A percentile compares a stretch with the other conserved stretches of the same genome.
phyloP scores from a whole-genome alignment of 2,888 invertebrate genomes.

The Amphipoea lucens region DNA sequence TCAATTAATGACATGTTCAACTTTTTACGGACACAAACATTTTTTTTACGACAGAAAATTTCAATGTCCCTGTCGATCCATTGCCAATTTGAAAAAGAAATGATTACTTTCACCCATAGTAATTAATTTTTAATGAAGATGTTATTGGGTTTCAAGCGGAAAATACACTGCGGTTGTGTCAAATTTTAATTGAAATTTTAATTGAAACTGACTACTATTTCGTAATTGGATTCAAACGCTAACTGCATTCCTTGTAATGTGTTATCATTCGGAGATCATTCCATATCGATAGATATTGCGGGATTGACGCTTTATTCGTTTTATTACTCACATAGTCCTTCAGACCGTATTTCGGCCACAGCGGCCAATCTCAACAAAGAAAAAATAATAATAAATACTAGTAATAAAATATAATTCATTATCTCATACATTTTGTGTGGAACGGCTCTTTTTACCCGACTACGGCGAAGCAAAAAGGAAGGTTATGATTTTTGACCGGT shows the following conservation, averaged over 20 bases:
- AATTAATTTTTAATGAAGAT: constrained; percentile 22
- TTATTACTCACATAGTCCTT: no score
- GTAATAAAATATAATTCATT: no score
- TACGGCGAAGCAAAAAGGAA: no score
- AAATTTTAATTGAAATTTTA: constrained; percentile 39
- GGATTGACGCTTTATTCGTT: background rate
- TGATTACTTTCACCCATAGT: background rate
- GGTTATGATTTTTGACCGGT: no score
- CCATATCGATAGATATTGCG: no score
- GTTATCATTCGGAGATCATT: background rate
- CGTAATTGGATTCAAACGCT: constrained; percentile 2
- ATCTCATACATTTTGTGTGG: no score
- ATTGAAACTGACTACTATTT: constrained; percentile 26
- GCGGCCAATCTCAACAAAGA: no score
- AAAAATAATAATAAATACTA: no score
- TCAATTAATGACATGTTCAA: constrained; percentile 27
- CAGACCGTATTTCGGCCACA: no score
- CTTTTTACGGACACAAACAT: background rate
- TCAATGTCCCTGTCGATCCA: background rate
- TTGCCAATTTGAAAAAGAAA: constrained; percentile 4
- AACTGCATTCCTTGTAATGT: background rate
- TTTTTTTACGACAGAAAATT: background rate
- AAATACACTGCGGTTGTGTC: constrained; percentile 7
- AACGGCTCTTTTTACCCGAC: no score
- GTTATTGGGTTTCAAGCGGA: constrained; percentile 31